These are phyloP conservation scores for Athripsodes cinereus DNA, from an alignment of 2,888 invertebrate species.

Conservation along the genomic window DNA sequence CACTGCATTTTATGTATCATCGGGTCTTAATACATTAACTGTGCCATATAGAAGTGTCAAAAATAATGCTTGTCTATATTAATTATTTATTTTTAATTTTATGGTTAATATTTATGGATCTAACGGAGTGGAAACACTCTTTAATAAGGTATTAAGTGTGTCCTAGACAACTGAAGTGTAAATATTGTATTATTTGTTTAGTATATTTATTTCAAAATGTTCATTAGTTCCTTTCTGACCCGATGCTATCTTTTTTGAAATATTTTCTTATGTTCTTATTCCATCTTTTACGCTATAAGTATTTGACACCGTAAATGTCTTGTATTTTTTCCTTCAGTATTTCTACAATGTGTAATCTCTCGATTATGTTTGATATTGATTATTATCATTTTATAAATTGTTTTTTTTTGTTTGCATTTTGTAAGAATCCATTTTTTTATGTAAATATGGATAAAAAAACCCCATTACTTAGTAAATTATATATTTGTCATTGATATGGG, in stretches of 20 bases:
- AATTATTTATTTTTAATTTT: too few relatives aligned
- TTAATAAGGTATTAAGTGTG: too few relatives aligned
- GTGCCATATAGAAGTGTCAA: too few relatives aligned
- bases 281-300: not conserved
- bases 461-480: conserved; percentile 24
- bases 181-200: too few relatives aligned
- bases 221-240: not conserved
- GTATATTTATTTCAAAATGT: not conserved
- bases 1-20: too few relatives aligned
- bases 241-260: not conserved
- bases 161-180: too few relatives aligned
- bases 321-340: conserved; percentile 3
- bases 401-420: conserved; percentile 7
- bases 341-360: conserved; percentile 14
- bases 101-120: too few relatives aligned
- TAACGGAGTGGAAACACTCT: too few relatives aligned
- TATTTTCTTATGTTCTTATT: not conserved
- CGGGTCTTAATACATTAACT: too few relatives aligned
- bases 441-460: conserved; percentile 27
- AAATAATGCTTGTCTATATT: too few relatives aligned
- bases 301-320: not conserved
- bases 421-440: conserved; percentile 24
- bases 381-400: conserved; percentile 17
- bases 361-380: conserved; percentile 9
- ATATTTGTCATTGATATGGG: not conserved